Evolutionary conservation across 1,140 invertebrate genomes (phyloP), one percentile per base, ranked within the genome.

Genomic region (Cataglyphis hispanica): DNA sequence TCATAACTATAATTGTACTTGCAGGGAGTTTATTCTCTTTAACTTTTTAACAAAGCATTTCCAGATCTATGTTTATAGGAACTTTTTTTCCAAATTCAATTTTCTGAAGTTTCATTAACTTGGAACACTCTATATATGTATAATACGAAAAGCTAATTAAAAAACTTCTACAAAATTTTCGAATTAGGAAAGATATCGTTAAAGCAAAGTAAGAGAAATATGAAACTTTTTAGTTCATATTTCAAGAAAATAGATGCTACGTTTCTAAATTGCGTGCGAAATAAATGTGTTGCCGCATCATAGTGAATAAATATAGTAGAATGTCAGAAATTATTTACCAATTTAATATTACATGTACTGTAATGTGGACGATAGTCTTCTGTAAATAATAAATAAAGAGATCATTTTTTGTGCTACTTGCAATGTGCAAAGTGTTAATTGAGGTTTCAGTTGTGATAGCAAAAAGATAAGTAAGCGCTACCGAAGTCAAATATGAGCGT

Each of bases 181-280:
- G 22, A 40, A 37, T 66, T 66, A n/a, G 16, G 19, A 66, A 37
- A 37, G 34, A 67, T 40, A n/a, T 66, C 61, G n/a, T 8, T 67
- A 40, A 43, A n/a, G 22, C 2, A 67, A 40, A 67, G 11, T 22
- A n/a, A 63, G 64, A 40, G 34, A 67, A 22, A 40, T 43, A 67
- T n/a, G n/a, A 19, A 67, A 40, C 16, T 43, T 67, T 40, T 43
- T 40, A 66, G 16, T 50, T 50, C 46, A 50, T 50, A 50, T 50
- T 50, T 50, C 34, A 67, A 67, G n/a, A 22, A n/a, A 22, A 67
- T 37, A 40, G 64, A 22, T 22, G n/a, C 37, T 67, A 67, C 19
- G 8, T 67, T 67, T 19, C 34, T 67, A 67, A n/a, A 67, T 67
- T 67, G n/a, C 64, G 34, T 67, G 64, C 64, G n/a, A 50, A 67